Conservation (phyloP, 2,888 invertebrate genomes). For the Eupithecia subfuscata region DNA sequence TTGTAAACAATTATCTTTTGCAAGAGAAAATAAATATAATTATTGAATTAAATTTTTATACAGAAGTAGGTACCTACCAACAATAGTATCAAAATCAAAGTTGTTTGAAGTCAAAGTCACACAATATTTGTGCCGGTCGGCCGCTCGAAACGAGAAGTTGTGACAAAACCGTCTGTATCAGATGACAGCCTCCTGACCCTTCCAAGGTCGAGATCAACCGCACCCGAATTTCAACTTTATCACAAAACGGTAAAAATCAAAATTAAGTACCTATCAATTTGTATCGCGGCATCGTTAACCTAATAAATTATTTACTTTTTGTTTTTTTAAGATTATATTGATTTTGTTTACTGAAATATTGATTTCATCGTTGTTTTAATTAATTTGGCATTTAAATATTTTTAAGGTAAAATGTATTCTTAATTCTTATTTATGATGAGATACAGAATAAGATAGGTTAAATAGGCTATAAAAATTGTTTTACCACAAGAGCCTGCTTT, state of each 20-base stretch:
- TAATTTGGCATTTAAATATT: background rate
- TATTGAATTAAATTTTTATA: no score
- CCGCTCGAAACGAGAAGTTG: constrained; percentile 54
- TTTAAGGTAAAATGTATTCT: background rate
- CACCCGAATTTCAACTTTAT: constrained; percentile 25
- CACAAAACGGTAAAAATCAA: constrained; percentile 13
- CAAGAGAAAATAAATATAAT: no score
- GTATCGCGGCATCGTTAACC: constrained; percentile 12
- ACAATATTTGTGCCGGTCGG: constrained; percentile 60
- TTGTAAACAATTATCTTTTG: no score
- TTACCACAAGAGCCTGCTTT: background rate
- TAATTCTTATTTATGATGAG: background rate
- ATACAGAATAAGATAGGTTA: background rate
- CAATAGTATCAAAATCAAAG: constrained; percentile 36
- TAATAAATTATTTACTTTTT: constrained; percentile 29
- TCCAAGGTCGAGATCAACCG: constrained; percentile 30
- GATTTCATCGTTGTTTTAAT: background rate
- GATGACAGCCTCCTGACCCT: constrained; percentile 53
- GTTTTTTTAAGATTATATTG: constrained; percentile 23
- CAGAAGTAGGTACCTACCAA: background rate
- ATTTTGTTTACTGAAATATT: constrained; percentile 17
- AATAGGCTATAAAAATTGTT: background rate
- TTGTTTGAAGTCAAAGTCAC: constrained; percentile 51
- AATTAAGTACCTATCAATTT: constrained; percentile 8
- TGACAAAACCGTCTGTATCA: constrained; percentile 62